Evolutionary conservation across 2,888 invertebrate genomes (phyloP).

Genomic region (Nipponacmea schrenckii): DNA sequence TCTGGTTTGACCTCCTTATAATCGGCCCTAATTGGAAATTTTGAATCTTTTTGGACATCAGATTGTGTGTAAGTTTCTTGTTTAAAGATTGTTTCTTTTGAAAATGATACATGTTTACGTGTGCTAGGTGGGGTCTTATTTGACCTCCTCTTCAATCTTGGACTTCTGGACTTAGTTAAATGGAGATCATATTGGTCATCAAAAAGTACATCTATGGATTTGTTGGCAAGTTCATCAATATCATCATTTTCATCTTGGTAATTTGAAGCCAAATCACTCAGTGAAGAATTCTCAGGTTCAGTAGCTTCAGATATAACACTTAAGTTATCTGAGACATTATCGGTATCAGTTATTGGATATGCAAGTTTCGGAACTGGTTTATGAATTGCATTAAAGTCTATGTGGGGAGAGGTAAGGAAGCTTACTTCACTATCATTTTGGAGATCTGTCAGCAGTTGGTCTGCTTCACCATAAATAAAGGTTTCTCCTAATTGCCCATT

Average conservation of each 20-base stretch:
- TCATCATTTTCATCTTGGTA: slow-evolving; percentile 18
- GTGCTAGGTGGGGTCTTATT: too few species aligned
- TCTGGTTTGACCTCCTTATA: too few species aligned
- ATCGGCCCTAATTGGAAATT: too few species aligned
- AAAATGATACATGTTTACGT: too few species aligned
- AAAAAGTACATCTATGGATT: background rate
- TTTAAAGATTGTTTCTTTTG: too few species aligned
- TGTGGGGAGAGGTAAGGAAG: background rate
- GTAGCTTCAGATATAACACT: slow-evolving; percentile 58
- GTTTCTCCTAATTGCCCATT: background rate
- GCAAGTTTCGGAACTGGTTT: slow-evolving; percentile 15
- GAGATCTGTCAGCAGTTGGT: slow-evolving; percentile 15
- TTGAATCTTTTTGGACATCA: too few species aligned
- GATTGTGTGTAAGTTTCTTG: too few species aligned
- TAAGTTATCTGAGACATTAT: slow-evolving; percentile 50
- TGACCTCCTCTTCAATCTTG: background rate
- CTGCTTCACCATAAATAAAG: slow-evolving; percentile 15
- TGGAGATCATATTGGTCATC: background rate
- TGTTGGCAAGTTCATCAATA: slow-evolving; percentile 17
- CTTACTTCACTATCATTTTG: background rate
- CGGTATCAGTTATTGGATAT: background rate
- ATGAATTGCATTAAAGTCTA: background rate
- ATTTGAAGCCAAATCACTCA: slow-evolving; percentile 12
- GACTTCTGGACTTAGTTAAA: background rate
- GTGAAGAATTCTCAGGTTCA: slow-evolving; percentile 37